phyloP scores from a whole-genome alignment of 2,888 invertebrate genomes.

The Abrostola tripartita region DNA sequence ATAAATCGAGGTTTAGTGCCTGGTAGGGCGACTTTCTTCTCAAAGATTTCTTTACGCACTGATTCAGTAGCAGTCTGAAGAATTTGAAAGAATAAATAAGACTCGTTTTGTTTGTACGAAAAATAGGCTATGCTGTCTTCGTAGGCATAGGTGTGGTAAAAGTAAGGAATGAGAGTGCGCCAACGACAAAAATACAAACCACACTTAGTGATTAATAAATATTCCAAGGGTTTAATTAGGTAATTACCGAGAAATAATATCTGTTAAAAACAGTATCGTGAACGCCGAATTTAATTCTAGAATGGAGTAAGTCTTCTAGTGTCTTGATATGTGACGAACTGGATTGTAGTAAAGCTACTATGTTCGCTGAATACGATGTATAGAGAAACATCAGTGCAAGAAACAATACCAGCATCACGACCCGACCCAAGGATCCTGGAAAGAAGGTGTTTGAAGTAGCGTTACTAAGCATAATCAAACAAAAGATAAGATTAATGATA shows the following conservation, averaged over 20 bases:
- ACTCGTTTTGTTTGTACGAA: neutral
- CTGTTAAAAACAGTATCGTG: constrained; percentile 91
- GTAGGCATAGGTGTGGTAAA: no score
- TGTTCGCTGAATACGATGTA: constrained; percentile 93
- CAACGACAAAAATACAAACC: no score
- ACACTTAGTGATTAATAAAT: no score
- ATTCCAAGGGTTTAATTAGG: no score
- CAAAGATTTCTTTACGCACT: constrained; percentile 89
- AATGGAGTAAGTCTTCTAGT: constrained; percentile 89
- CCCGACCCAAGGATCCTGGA: constrained; percentile 85
- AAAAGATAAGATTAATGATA: no score
- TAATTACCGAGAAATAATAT: constrained; percentile 90
- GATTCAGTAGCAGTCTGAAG: constrained; percentile 90
- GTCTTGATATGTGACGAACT: constrained; percentile 91
- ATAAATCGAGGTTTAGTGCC: constrained; percentile 88
- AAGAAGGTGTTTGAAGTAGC: constrained; percentile 30
- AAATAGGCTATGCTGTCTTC: neutral
- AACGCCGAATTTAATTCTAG: constrained; percentile 90
- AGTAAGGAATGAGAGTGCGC: no score
- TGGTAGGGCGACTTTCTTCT: constrained; percentile 89
- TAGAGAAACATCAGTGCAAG: constrained; percentile 91
- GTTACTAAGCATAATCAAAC: no score
- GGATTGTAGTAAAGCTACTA: constrained; percentile 92
- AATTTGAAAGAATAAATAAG: constrained; percentile 15
- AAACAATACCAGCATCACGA: constrained; percentile 90